Percentiles rank a stretch among this genome's conserved stretches.
Conservation (phyloP, 2,888 invertebrate species). For the Aquatica leii region DNA sequence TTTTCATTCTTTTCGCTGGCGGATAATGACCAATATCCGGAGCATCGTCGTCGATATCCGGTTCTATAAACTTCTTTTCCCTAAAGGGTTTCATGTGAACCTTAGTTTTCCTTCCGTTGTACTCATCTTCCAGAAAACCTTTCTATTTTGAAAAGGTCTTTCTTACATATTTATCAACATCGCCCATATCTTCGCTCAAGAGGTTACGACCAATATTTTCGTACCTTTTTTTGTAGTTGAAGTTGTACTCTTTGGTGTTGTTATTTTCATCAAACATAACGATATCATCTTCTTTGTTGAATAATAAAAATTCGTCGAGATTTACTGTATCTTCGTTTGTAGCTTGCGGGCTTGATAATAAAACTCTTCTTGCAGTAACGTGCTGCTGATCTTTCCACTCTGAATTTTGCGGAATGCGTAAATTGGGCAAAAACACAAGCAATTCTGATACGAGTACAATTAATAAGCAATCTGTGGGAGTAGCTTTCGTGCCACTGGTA, state of each 20-base stretch:
- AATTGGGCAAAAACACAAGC: slow-evolving; percentile 82
- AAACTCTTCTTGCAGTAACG: slow-evolving; percentile 55
- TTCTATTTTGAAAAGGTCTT: slow-evolving; percentile 40
- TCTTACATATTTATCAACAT: slow-evolving; percentile 45
- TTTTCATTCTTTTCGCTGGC: slow-evolving; percentile 17
- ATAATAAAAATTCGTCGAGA: slow-evolving; percentile 70
- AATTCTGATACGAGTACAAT: slow-evolving; percentile 86
- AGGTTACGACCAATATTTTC: slow-evolving; percentile 36
- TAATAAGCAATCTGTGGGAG: slow-evolving; percentile 87
- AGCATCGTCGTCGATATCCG: slow-evolving; percentile 47
- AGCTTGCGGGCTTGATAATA: slow-evolving; percentile 53
- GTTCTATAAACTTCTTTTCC: slow-evolving; percentile 46
- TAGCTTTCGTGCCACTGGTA: slow-evolving; percentile 65
- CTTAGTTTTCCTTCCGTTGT: slow-evolving; percentile 10
- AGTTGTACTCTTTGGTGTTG: slow-evolving; percentile 48
- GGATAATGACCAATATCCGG: slow-evolving; percentile 12
- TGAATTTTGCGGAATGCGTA: slow-evolving; percentile 62
- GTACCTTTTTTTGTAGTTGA: slow-evolving; percentile 37
- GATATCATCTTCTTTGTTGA: slow-evolving; percentile 58
- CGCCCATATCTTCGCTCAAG: slow-evolving; percentile 36
- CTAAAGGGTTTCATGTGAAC: slow-evolving; percentile 20
- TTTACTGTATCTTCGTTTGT: slow-evolving; percentile 68
- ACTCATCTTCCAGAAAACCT: slow-evolving; percentile 19
- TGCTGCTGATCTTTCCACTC: slow-evolving; percentile 54
- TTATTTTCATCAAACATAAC: slow-evolving; percentile 49